Conservation (phyloP, 2,797 vertebrate genomes). For the Leptoclinus maculatus region DNA sequence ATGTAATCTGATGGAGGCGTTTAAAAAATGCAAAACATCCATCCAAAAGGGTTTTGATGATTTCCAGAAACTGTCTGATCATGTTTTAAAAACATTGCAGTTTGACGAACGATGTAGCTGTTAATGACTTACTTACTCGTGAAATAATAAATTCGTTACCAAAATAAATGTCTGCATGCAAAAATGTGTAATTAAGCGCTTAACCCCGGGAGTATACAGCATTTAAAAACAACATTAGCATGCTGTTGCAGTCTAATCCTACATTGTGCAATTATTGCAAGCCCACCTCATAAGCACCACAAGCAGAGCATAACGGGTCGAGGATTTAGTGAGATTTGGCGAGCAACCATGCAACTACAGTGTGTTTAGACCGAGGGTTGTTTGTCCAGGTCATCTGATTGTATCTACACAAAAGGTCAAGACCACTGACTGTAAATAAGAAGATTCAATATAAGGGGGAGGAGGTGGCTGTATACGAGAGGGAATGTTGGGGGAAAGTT, state of each 20-base stretch:
- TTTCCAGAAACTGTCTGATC: slow-evolving; percentile 37
- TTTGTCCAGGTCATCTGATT: slow-evolving; percentile 29
- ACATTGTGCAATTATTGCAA: slow-evolving; percentile 45
- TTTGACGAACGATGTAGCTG: slow-evolving; percentile 5
- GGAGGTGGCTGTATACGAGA: slow-evolving; percentile 49
- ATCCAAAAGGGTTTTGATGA: slow-evolving; percentile 38
- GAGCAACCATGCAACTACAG: slow-evolving; percentile 46
- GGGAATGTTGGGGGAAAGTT: slow-evolving; percentile 56
- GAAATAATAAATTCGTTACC: slow-evolving; percentile 21
- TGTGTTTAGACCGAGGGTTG: slow-evolving; percentile 22
- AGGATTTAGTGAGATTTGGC: slow-evolving; percentile 45
- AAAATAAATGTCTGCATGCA: slow-evolving; percentile 29
- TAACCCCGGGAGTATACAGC: not conserved
- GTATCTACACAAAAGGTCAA: slow-evolving; percentile 24
- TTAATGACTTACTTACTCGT: slow-evolving; percentile 34
- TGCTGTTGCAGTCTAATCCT: slow-evolving; percentile 45
- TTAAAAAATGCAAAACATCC: slow-evolving; percentile 47
- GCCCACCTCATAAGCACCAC: slow-evolving; percentile 23
- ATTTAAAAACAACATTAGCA: slow-evolving; percentile 28
- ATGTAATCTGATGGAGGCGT: slow-evolving; percentile 41
- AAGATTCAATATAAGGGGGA: slow-evolving; percentile 4
- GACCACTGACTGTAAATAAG: slow-evolving; percentile 43
- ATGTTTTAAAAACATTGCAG: slow-evolving; percentile 11
- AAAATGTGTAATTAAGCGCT: slow-evolving; percentile 13
- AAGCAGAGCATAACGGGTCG: slow-evolving; percentile 25